Evolutionary conservation across 1,140 invertebrate genomes (phyloP), one percentile per base, ranked within the genome.

Genomic region (Akabosia matsudoensis): DNA sequence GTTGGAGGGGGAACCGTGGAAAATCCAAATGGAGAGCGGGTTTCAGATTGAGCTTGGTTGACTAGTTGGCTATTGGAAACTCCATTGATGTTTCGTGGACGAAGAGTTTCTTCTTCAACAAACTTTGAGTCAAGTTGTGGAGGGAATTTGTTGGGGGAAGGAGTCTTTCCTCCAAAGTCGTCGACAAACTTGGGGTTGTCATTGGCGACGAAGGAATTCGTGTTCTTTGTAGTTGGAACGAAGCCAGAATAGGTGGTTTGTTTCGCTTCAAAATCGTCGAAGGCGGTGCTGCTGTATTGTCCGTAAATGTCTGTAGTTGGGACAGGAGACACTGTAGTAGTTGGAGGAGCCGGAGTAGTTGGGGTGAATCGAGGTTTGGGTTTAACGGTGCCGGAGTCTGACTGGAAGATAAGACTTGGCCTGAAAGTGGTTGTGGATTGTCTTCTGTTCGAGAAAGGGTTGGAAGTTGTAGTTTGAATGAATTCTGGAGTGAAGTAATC

Each of bases 401-500:
- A 10, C n/a, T 67, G 61, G 28, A 67, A 67, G 3, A 67, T 30
- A 2, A 67, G 4, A 7, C n/a, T 67, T 4, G 61, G 61, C 28
- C 61, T 67, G 28, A 18, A 10, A 18, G 37, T 45, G 37, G 37
- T 45, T 3, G 10, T 34, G 10, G 67, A 70, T 70, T 70, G 67
- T 7, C 7, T 13, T 28, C 28, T 64, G 67, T 30, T 10, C 16
- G 22, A 4, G 31, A 72, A 45, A 37, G 70, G 70, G 45, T 56
- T 54, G 16, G 18, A 1, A 33, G n/a, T n/a, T 16, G 78, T 79
- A 52, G 76, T 72, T 26, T 77, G 76, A n/a, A 72, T 56, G 31
- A 70, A 16, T 51, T 70, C 56, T 14, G 78, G 74, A 4, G 78
- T 76, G 16, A 37, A 52, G 26, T 70, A 74, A 22, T 74, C 51